A percentile compares a stretch with the other conserved stretches of the same genome.
Evolutionary conservation across 2,888 invertebrate genomes (phyloP).

Genomic region (Actias luna): DNA sequence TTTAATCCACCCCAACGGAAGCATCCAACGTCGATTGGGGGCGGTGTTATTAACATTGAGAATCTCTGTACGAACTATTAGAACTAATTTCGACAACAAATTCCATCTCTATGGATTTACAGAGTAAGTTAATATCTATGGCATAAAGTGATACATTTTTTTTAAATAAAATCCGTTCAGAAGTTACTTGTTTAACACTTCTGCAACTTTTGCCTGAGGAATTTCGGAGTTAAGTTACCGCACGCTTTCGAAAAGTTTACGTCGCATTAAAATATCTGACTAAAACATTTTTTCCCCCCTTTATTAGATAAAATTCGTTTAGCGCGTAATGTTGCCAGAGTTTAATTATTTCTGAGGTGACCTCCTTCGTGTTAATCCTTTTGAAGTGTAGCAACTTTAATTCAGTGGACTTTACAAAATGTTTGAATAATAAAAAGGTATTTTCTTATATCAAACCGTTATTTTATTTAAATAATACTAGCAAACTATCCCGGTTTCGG

Average conservation of each 20-base stretch:
- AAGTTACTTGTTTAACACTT: slow-evolving; percentile 3
- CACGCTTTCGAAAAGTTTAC: slow-evolving; percentile 1
- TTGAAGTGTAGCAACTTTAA: neutral
- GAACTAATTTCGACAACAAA: neutral
- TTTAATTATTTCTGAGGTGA: neutral
- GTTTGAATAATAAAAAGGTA: neutral
- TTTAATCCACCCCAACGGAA: too few relatives aligned
- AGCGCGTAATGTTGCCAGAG: neutral
- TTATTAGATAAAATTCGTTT: slow-evolving; percentile 6
- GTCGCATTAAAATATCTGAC: slow-evolving; percentile 6
- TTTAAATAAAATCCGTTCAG: slow-evolving; percentile 1
- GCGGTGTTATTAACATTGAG: too few relatives aligned
- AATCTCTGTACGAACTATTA: too few relatives aligned
- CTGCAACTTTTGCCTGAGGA: neutral
- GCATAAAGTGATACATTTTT: neutral
- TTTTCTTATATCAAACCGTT: too few relatives aligned
- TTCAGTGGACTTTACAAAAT: neutral
- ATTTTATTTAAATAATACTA: too few relatives aligned
- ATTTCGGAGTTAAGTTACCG: neutral
- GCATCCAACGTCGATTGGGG: too few relatives aligned
- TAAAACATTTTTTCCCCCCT: neutral
- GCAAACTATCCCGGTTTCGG: too few relatives aligned
- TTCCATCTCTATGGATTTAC: neutral
- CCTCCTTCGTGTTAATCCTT: neutral
- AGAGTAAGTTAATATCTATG: neutral